Percentiles rank a stretch among this genome's conserved stretches.
phyloP scores from a whole-genome alignment of 2,113 vertebrate species.

The Asarcornis scutulata region DNA sequence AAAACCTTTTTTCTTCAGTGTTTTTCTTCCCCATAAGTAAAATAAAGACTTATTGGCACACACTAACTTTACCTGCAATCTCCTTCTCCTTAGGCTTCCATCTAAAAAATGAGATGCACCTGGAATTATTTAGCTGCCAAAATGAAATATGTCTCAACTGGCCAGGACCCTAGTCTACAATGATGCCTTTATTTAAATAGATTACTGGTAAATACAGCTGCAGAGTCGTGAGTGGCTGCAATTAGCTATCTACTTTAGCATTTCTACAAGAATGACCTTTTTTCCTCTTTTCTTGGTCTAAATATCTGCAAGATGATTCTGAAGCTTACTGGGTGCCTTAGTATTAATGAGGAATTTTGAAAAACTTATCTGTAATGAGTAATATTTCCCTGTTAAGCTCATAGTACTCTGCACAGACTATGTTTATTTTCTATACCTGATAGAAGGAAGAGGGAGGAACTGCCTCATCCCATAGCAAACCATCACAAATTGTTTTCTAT shows the following conservation, averaged over 20 bases:
- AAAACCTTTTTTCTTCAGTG: not conserved
- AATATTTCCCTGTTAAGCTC: not conserved
- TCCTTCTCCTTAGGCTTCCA: not conserved
- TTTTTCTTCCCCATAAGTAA: not conserved
- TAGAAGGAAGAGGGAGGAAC: not conserved
- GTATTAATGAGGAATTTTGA: not conserved
- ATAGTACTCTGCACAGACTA: not conserved
- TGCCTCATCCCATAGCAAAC: not conserved
- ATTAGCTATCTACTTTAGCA: not conserved
- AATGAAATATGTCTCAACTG: not conserved
- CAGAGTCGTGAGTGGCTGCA: not conserved
- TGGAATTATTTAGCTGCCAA: not conserved
- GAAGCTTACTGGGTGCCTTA: not conserved
- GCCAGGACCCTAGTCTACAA: not conserved
- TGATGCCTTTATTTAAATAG: not conserved
- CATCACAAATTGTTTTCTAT: not conserved
- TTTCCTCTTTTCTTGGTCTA: not conserved
- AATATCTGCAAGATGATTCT: not conserved
- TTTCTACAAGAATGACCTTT: not conserved
- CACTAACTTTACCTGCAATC: not conserved
- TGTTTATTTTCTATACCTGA: not conserved
- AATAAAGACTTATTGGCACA: not conserved
- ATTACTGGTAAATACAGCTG: not conserved
- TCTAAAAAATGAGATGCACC: not conserved
- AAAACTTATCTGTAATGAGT: not conserved